Conservation (phyloP, 2,113 vertebrate species). For the Nipponia nippon region DNA sequence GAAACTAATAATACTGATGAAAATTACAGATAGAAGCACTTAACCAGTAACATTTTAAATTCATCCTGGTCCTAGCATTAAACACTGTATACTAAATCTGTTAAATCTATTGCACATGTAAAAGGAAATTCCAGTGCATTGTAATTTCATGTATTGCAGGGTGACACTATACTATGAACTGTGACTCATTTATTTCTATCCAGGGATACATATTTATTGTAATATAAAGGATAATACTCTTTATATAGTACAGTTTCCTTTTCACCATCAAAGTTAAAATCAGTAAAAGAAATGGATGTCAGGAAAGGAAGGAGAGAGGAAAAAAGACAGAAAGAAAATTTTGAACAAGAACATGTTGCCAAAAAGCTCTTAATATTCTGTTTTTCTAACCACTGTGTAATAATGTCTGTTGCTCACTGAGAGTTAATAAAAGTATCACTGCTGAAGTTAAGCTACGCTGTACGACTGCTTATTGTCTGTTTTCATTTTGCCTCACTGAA, state of each 20-base stretch:
- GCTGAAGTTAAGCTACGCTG: conserved; percentile 23
- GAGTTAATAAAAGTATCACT: background rate
- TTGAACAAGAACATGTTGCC: background rate
- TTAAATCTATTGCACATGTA: background rate
- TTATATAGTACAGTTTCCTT: background rate
- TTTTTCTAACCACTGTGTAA: background rate
- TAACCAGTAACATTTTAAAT: background rate
- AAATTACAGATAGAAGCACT: background rate
- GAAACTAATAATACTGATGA: background rate
- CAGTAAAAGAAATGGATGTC: background rate
- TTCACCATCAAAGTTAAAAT: background rate
- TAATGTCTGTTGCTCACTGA: background rate
- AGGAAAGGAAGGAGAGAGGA: background rate
- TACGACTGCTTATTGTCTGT: background rate
- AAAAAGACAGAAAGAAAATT: background rate
- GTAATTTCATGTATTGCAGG: background rate
- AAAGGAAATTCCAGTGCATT: background rate
- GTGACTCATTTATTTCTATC: background rate
- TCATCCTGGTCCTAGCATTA: background rate
- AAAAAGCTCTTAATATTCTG: background rate
- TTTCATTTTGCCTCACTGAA: conserved; percentile 34
- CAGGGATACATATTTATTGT: background rate
- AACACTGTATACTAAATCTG: background rate
- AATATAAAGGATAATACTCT: background rate
- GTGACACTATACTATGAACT: background rate